Base-by-base conservation (phyloP, 2,888 invertebrate species). In the Coecobrya sp. region DNA sequence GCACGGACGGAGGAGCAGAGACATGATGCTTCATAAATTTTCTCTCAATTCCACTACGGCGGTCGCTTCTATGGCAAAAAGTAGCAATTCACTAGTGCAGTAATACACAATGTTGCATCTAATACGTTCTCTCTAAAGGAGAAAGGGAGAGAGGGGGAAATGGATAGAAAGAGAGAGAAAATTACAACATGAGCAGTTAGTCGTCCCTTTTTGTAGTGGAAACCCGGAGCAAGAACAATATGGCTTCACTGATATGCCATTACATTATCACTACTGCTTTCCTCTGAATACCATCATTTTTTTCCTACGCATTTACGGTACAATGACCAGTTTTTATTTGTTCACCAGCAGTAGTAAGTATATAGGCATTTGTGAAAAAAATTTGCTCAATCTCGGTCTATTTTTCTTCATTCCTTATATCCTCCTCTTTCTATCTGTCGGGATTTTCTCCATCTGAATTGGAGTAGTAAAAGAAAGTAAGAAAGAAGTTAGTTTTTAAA, bases 1-100 rank as follows among this genome's bases (percentile, higher is more conserved):
- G 82, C 55, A 89, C 42, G 59, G 89, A 52, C 52, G n/a, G 30
- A 55, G 19, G 45, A 70, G 82, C 42, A 52, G 84, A 84, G 84
- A 89, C 84, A 89, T 82, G 82, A 89, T 89, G 89, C 89, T 84
- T 89, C 89, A 89, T 84, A 89, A 84, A 89, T 89, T 89, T 79
- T 84, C 55, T 84, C 36, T 84, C 84, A 27, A 65, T 45, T 65
- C 65, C 25, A 84, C 42, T 81, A 45, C 73, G 13, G 42, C 19
- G 7, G 73, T 42, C 22, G 11, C 19, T 30, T 45, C 70, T 52
- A 30, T 36, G 59, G 73, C 42, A 45, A 45, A 73, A 45, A 73
- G 45, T 45, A 45, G 45, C 36, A 45, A 42, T 73, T 73, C 45
- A 45, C 73, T 73, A 0, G 36, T 73, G 73, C 73, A 73, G n/a